Evolutionary conservation across 2,113 vertebrate genomes (phyloP), one percentile per base, ranked within the genome.

Genomic region (Sminthopsis crassicaudata): DNA sequence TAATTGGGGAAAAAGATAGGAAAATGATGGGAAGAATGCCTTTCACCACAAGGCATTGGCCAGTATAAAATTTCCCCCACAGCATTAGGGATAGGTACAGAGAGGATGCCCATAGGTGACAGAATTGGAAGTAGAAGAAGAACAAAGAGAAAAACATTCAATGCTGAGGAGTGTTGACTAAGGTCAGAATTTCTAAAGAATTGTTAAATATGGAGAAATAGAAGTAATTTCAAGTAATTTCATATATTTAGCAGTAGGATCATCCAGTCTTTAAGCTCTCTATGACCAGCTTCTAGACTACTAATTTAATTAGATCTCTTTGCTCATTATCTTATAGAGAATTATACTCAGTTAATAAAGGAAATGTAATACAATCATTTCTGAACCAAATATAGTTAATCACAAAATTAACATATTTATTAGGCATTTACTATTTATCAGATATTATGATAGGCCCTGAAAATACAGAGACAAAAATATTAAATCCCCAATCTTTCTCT

Each of bases 101-200:
- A 93, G 2, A 27, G 42, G 60, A 76, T 76, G n/a, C n/a, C 19
- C 19, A n/a, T 76, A 19, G 16, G 67, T 89, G 53, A 91, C 0
- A 46, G 1, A 95, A 25, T 30, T 42, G 16, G 22, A 51, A 95
- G 19, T 22, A 1, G 2, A 4, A 67, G 11, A 50, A 90, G 0
- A 4, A 89, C 55, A 30, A n/a, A n/a, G n/a, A 52, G 42, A 93
- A 91, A 53, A 42, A 42, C 11, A 23, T 91, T 95, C 51, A 89
- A 42, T 10, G 7, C 84, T 93, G 30, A 95, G 36, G 93, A 96
- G 95, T 76, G 89, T 30, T 94, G 89, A n/a, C 84, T 92, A 25
- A 94, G 53, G 46, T 84, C 36, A 76, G 67, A 67, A 11, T 55
- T 48, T 84, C 91, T 88, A 89, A 94, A 46, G 48, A 84, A 55